Conservation (phyloP, 2,113 vertebrate species). For the Cephalopterus ornatus region DNA sequence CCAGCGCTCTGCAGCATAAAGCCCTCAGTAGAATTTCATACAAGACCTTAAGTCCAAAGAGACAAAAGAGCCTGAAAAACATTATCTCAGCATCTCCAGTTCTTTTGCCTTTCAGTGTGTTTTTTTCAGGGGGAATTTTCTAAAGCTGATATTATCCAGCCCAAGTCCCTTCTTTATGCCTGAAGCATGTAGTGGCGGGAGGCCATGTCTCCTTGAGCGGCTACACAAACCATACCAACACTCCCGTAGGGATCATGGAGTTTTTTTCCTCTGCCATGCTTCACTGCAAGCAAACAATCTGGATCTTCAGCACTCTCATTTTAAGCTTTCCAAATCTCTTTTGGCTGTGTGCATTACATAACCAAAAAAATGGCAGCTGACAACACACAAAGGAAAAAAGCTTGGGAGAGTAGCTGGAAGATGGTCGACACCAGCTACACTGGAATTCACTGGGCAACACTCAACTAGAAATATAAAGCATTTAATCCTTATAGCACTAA, state of each 20-base stretch:
- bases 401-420: not conserved
- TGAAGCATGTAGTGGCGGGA: fast-evolving
- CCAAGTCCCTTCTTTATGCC: not conserved
- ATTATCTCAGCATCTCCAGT: not conserved
- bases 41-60: not conserved
- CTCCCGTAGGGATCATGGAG: not conserved
- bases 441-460: not conserved
- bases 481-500: not conserved
- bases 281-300: not conserved
- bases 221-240: not conserved
- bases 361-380: not conserved
- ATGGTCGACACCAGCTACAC: not conserved
- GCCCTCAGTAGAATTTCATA: not conserved
- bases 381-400: not conserved
- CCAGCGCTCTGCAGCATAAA: not conserved
- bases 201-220: not conserved
- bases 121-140: not conserved
- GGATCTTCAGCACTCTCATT: not conserved
- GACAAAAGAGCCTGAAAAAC: not conserved
- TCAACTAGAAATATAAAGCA: not conserved
- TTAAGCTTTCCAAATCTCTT: not conserved
- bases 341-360: not conserved
- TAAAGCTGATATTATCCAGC: not conserved
- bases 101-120: not conserved
- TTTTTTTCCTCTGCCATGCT: not conserved